Base-by-base conservation (phyloP, 1,140 invertebrate species). In the Drosophila bifasciata region DNA sequence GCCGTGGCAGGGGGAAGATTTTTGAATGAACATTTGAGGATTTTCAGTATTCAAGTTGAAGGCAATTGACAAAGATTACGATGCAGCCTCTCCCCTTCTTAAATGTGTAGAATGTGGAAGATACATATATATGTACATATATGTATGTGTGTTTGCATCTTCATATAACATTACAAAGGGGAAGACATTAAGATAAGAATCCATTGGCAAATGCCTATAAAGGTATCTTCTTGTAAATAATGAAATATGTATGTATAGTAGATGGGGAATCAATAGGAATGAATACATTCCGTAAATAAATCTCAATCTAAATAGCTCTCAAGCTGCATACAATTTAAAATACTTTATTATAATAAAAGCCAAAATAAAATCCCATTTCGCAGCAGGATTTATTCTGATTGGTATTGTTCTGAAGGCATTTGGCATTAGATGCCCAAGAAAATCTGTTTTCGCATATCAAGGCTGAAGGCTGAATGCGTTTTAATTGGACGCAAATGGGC, bases 401-500 rank as follows among this genome's bases (percentile, higher is more conserved):
- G 8, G 0, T 9, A 28, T 59, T 59, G 51, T 59, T 59, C 41
- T 21, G 21, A 28, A 41, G 57, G 46, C 57, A 60, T 46, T 67
- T 67, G 39, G n/a, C n/a, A n/a, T 48, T 43, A 15, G 23, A 70
- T 69, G 44, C 28, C n/a, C n/a, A 48, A 25, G 49, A 23, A 60
- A 71, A 71, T 71, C 69, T 72, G 69, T 61, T 72, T 62, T 57
- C 68, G 49, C 71, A 72, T 72, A 53, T 72, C 45, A 72, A 72
- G n/a, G n/a, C 60, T 51, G 69, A 72, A 72, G 68, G 69, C 69
- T 72, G 39, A 69, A 67, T 72, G 62, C 52, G 56, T 69, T 83
- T 88, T 88, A 88, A 88, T 88, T 86, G 83, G 78, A 69, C 71
- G 76, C 61, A 81, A 88, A 86, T 66, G 62, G 64, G 56, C 58